These are phyloP conservation scores for Dysmachus trigonus DNA, from an alignment of 2,888 invertebrate species.

Conservation along the genomic window DNA sequence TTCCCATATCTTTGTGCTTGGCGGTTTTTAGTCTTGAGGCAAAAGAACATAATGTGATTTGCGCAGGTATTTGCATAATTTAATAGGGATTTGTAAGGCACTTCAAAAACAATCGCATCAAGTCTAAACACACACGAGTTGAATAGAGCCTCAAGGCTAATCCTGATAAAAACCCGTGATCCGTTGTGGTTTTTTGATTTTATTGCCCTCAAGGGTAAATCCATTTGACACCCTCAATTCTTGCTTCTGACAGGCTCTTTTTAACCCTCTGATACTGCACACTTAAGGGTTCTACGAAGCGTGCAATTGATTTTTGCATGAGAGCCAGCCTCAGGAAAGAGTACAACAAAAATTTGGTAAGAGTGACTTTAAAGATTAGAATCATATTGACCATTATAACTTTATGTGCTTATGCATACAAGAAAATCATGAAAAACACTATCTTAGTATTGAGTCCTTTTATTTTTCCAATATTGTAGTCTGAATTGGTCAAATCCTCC, in stretches of 20 bases:
- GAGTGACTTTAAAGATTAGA: neutral
- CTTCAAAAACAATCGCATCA: constrained; percentile 4
- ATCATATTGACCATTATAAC: neutral
- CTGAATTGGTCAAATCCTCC: neutral
- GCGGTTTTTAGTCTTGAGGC: neutral
- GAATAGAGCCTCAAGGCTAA: neutral
- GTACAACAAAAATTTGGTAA: neutral
- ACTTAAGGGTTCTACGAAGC: constrained; percentile 20
- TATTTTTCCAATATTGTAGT: neutral
- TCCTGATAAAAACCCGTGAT: constrained; percentile 1
- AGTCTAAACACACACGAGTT: constrained; percentile 19
- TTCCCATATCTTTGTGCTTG: neutral
- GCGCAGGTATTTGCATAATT: constrained; percentile 4
- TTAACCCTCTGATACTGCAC: constrained; percentile 31
- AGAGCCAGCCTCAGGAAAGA: neutral
- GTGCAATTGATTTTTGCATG: constrained; percentile 29
- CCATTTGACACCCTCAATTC: constrained; percentile 48
- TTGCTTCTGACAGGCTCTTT: constrained; percentile 36
- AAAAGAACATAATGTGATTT: neutral
- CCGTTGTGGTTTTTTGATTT: constrained; percentile 35
- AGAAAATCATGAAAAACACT: neutral
- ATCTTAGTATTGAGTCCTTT: neutral
- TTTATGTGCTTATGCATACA: too few relatives aligned
- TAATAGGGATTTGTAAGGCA: neutral
- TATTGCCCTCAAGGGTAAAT: constrained; percentile 45